Evolutionary conservation across 2,888 invertebrate species (phyloP), one percentile per base, ranked within the genome.

Genomic region (Tenthredo scrophulariae): DNA sequence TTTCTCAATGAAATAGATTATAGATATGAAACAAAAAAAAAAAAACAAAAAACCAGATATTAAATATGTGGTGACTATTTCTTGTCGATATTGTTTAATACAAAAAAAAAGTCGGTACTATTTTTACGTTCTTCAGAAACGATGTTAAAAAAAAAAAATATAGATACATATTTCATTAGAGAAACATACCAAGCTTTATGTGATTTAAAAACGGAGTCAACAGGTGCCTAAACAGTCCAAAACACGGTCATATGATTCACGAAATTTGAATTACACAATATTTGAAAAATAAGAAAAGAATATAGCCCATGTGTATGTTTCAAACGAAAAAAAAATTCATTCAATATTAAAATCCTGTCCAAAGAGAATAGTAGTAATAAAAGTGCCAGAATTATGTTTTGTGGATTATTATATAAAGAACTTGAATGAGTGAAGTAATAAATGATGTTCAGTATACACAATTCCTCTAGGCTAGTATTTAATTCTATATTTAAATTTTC

Each of bases 151-250:
- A 40, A 22, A 22, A 74, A 74, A 43, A 43, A 43, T 22, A 9
- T 40, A 40, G 29, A 15, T 43, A 43, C 7, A 33, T 67, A 67
- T 67, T 26, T 22, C 22, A 15, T 0, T 10, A 43, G 6, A 74
- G 43, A 40, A 43, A 74, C 22, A 15, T 2, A 26, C 7, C 2
- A 33, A 29, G 40, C 50, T 50, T 29, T 18, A 9, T 33, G 33
- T 50, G 77, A 77, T 77, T 50, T 77, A 13, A 50, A 29, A 33
- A 50, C 50, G 3, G 22, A 77, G 33, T 77, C 77, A 77, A 77
- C 77, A 77, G 50, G 77, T 77, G 77, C 46, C 37, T 18, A 54
- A 50, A 77, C 13, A 33, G 15, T 29, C 33, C 18, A 77, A 18
- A 50, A 54, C 54, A n/a, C 33, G 5, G 33, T 43, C 40, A 33